Evolutionary conservation across 2,113 vertebrate species (phyloP).

Genomic region (Poeciliopsis turrubarensis): DNA sequence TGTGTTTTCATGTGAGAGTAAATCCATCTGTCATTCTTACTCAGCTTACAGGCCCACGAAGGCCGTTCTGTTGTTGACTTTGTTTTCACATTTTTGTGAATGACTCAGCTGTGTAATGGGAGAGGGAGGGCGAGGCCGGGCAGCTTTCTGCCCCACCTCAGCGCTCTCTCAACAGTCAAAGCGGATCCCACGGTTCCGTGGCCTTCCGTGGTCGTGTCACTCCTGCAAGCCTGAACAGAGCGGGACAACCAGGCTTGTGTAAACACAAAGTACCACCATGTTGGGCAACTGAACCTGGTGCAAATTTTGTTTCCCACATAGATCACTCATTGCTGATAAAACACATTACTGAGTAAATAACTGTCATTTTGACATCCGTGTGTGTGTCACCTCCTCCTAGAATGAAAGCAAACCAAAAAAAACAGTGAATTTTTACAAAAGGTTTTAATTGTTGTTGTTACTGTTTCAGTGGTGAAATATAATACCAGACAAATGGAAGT

Average conservation of each 20-base stretch:
- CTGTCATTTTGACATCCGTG: background rate
- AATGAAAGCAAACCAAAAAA: background rate
- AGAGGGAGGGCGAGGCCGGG: slow-evolving; percentile 12
- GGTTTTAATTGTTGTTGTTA: background rate
- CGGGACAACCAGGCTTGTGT: background rate
- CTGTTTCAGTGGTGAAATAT: background rate
- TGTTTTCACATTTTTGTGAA: slow-evolving; percentile 66
- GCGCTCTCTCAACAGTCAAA: slow-evolving; percentile 17
- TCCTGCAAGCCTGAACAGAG: slow-evolving; percentile 57
- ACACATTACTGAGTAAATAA: background rate
- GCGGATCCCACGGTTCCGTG: slow-evolving; percentile 40
- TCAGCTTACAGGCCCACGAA: slow-evolving; percentile 61
- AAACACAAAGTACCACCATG: slow-evolving; percentile 9
- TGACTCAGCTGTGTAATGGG: slow-evolving; percentile 58
- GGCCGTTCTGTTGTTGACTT: slow-evolving; percentile 42
- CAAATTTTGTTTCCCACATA: slow-evolving; percentile 15
- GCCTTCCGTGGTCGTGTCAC: slow-evolving; percentile 2
- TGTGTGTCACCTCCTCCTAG: background rate
- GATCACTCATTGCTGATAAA: background rate
- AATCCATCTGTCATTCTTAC: slow-evolving; percentile 24
- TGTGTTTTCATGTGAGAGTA: slow-evolving; percentile 13
- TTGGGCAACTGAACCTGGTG: slow-evolving; percentile 30
- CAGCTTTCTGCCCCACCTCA: slow-evolving; percentile 36
- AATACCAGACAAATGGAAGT: background rate
- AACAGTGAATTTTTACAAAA: background rate